Evolutionary conservation across 2,797 vertebrate species (phyloP), one percentile per base, ranked within the genome.

Genomic region (Phrynocephalus vlangalii): DNA sequence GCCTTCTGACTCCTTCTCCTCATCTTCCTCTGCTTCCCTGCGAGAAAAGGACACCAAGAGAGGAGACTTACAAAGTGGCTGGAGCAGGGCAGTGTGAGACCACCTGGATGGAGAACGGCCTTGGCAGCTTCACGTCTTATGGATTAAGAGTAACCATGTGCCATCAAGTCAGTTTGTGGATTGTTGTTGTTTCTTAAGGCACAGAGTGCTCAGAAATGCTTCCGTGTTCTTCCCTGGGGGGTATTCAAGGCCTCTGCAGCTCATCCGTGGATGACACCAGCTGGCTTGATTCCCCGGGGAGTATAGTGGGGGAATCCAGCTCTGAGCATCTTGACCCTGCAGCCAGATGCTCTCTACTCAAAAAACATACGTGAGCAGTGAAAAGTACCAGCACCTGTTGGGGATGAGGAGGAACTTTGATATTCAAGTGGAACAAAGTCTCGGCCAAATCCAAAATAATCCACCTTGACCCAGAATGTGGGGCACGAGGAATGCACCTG

Each of bases 1-100:
- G 87, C 98, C 98, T 44, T 96, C 98, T 92, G 98, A 96, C 72
- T 97, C 98, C 1, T 98, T 97, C 8, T 98, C 97, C 7, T 98
- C 97, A 7, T 97, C 96, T 72, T 97, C 96, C 56, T 97, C 96
- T 71, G 88, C 94, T 66, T 95, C 94, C 90, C 97, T 96, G 87
- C 1, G 90, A 91, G 92, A 96, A 87, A 91, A 89, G 79, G 0
- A 22, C 24, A 24, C 9, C 8, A 9, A 7, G 33, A 81, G 50
- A 82, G 5, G 76, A 76, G 13, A 28, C 44, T 82, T 20, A 24
- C 10, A 66, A 67, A 87, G 60, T 71, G 81, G 30, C 30, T 89
- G 66, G 83, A 88, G 52, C 52, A 56, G 52, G 52, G 52, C 9
- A 13, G 38, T 44, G 38, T 44, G 38, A 44, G 52, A 56, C 52